Evolutionary conservation across 2,888 invertebrate species (phyloP).

Genomic region (Noctua janthe): DNA sequence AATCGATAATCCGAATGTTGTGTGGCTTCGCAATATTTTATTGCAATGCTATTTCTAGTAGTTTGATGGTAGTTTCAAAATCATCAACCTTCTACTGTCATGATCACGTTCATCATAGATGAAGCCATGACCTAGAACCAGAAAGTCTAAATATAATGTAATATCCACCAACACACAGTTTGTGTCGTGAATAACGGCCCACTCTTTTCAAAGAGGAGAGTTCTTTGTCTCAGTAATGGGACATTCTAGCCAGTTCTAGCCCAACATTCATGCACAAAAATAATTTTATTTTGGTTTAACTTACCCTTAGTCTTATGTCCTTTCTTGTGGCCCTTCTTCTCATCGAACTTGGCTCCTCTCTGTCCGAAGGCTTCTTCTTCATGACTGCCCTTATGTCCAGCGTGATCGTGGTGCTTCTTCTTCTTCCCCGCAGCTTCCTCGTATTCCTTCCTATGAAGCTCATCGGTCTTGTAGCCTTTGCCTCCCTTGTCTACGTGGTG

Average conservation of each 20-base stretch:
- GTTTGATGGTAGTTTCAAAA: not conserved
- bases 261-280: not conserved
- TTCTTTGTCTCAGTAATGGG: not conserved
- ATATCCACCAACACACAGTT: not conserved
- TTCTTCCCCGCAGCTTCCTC: conserved; percentile 92
- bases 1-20: conserved; percentile 25
- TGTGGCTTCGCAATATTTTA: not conserved
- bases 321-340: conserved; percentile 94
- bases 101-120: too few relatives aligned
- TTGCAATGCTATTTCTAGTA: not conserved
- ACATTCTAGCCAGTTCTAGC: not conserved
- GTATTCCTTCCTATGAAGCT: conserved; percentile 90
- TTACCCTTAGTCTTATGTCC: conserved; percentile 93
- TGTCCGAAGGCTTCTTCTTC: conserved; percentile 93
- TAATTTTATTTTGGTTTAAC: conserved; percentile 11
- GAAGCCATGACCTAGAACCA: not conserved
- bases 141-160: not conserved
- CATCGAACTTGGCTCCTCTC: conserved; percentile 92
- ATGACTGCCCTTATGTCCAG: conserved; percentile 91
- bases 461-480: conserved; percentile 91
- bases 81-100: not conserved
- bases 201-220: too few relatives aligned
- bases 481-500: conserved; percentile 91
- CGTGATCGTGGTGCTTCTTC: conserved; percentile 92
- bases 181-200: not conserved